A percentile compares a stretch with the other conserved stretches of the same genome.
Evolutionary conservation across 2,113 vertebrate genomes (phyloP).

Genomic region (Forbesichthys papilliferus): DNA sequence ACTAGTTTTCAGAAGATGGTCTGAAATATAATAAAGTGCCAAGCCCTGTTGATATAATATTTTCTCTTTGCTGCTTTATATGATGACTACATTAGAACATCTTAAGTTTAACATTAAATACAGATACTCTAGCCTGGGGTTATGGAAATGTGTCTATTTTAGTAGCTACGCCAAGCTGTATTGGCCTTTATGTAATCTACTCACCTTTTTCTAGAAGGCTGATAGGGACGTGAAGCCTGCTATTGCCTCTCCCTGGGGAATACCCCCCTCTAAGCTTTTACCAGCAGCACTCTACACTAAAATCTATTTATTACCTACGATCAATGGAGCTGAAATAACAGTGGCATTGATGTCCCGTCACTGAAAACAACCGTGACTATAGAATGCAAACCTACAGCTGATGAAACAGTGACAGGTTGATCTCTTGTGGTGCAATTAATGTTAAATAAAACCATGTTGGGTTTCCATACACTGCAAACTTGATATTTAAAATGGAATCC

Average conservation of each 20-base stretch:
- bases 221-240: constrained; percentile 22
- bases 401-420: background rate
- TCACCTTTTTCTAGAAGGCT: background rate
- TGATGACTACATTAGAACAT: constrained; percentile 25
- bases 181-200: constrained; percentile 6
- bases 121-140: constrained; percentile 4
- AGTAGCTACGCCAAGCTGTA: constrained; percentile 25
- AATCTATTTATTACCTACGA: constrained; percentile 62
- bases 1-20: too few species aligned
- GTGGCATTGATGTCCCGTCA: constrained; percentile 25
- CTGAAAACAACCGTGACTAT: background rate
- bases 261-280: constrained; percentile 40
- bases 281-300: constrained; percentile 55
- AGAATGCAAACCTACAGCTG: background rate
- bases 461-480: too few species aligned
- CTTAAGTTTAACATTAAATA: constrained; percentile 13
- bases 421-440: background rate
- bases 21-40: too few species aligned
- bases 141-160: constrained; percentile 33
- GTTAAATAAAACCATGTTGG: background rate
- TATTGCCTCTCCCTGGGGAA: constrained; percentile 9
- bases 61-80: constrained; percentile 3
- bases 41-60: too few species aligned
- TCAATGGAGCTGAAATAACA: constrained; percentile 71
- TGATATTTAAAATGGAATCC: background rate